Percentiles rank a stretch among this genome's conserved stretches.
These are phyloP conservation scores for Ectobius pallidus DNA, from an alignment of 2,888 invertebrate species.

Conservation along the genomic window DNA sequence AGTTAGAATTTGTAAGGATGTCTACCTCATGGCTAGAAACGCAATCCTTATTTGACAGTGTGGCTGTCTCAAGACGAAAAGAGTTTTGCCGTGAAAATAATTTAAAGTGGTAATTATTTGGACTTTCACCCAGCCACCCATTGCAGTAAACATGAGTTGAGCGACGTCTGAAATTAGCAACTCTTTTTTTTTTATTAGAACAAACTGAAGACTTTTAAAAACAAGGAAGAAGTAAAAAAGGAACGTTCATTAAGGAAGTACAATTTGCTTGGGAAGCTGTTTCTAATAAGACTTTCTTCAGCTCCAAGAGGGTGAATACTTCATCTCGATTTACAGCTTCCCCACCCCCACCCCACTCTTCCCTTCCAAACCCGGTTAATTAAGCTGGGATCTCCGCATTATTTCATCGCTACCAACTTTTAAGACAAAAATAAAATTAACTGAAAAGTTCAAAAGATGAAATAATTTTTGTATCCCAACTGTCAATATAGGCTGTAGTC, in stretches of 20 bases:
- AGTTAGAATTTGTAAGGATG: too few relatives aligned
- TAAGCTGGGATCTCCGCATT: too few relatives aligned
- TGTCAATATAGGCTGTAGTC: too few relatives aligned
- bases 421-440: too few relatives aligned
- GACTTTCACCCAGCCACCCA: background rate
- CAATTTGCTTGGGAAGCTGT: background rate
- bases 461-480: too few relatives aligned
- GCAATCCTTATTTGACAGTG: background rate
- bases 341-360: too few relatives aligned
- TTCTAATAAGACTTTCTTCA: slow-evolving; percentile 12
- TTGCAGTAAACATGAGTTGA: slow-evolving; percentile 18
- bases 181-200: slow-evolving; percentile 20
- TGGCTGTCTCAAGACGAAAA: background rate
- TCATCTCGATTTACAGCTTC: background rate
- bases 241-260: background rate
- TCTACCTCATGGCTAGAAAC: too few relatives aligned
- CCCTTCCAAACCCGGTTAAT: too few relatives aligned
- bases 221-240: background rate
- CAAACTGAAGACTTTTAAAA: background rate
- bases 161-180: slow-evolving; percentile 21
- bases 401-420: too few relatives aligned
- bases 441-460: too few relatives aligned
- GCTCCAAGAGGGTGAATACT: background rate
- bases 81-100: slow-evolving; percentile 10
- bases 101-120: slow-evolving; percentile 28